These are phyloP conservation scores for Baronia brevicornis DNA, from an alignment of 2,888 invertebrate species.

Conservation along the genomic window DNA sequence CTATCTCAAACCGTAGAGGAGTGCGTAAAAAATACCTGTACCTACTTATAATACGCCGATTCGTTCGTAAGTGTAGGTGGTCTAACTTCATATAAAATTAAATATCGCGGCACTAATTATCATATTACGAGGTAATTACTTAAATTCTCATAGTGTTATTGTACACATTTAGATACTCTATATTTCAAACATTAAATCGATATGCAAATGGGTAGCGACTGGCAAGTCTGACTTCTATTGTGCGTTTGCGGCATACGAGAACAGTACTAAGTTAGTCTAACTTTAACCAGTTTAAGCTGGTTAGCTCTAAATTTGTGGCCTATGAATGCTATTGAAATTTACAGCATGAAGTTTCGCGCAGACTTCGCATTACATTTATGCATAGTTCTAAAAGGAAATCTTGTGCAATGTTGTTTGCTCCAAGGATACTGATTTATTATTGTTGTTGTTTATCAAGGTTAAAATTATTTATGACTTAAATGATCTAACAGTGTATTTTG, in stretches of 20 bases:
- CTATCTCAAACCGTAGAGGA: too few relatives aligned
- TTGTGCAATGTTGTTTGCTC: constrained; percentile 26
- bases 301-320: constrained; percentile 59
- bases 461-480: too few relatives aligned
- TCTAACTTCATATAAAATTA: too few relatives aligned
- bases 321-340: constrained; percentile 69
- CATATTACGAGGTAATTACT: constrained; percentile 5
- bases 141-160: constrained; percentile 10
- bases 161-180: not conserved
- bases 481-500: too few relatives aligned
- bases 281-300: constrained; percentile 51
- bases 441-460: too few relatives aligned
- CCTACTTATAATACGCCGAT: too few relatives aligned
- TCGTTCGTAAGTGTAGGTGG: too few relatives aligned
- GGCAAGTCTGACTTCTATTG: constrained; percentile 35
- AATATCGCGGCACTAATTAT: too few relatives aligned
- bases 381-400: constrained; percentile 28
- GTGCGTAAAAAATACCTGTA: too few relatives aligned
- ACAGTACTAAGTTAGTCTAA: constrained; percentile 44
- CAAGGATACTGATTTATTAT: too few relatives aligned
- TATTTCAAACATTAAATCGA: constrained; percentile 30
- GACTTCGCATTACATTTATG: too few relatives aligned
- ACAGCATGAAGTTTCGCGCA: constrained; percentile 61
- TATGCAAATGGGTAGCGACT: constrained; percentile 49
- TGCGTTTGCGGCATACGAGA: constrained; percentile 32